Percentiles rank a stretch among this genome's conserved stretches.
Evolutionary conservation across 2,888 invertebrate genomes (phyloP).

Genomic region (Gonocerus acuteangulatus): DNA sequence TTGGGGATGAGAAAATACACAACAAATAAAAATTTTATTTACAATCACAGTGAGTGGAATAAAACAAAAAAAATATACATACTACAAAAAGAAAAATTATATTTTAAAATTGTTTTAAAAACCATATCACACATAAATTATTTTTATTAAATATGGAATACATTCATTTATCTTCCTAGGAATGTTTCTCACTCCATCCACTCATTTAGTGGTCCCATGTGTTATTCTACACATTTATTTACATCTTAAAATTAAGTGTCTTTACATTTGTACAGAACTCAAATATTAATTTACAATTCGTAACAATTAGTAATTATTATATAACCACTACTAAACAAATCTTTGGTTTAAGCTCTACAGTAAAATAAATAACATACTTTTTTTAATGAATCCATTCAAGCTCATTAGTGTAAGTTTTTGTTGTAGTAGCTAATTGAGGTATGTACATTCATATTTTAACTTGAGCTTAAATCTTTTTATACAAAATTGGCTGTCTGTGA

Average conservation of each 20-base stretch:
- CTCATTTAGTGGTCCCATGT: not conserved
- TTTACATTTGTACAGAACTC: not conserved
- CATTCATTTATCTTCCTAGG: not conserved
- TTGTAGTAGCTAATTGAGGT: too few species aligned
- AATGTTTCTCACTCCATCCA: not conserved
- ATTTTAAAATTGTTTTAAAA: not conserved
- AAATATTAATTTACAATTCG: not conserved
- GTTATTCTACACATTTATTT: not conserved
- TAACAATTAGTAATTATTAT: not conserved
- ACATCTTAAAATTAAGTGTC: not conserved
- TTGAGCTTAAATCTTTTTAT: too few species aligned
- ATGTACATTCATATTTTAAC: too few species aligned
- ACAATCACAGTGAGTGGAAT: not conserved
- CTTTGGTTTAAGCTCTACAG: slow-evolving; percentile 6
- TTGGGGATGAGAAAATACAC: not conserved
- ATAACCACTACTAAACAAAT: not conserved
- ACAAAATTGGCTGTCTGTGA: too few species aligned
- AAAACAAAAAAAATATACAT: too few species aligned
- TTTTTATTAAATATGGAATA: not conserved
- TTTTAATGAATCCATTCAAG: too few species aligned
- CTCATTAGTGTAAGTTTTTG: too few species aligned
- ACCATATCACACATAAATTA: not conserved
- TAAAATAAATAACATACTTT: too few species aligned
- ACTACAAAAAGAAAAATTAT: not conserved
- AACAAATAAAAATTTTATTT: not conserved